These are phyloP conservation scores for Hypsibius dujardini DNA, from an alignment of 1,140 invertebrate species.

Conservation along the genomic window DNA sequence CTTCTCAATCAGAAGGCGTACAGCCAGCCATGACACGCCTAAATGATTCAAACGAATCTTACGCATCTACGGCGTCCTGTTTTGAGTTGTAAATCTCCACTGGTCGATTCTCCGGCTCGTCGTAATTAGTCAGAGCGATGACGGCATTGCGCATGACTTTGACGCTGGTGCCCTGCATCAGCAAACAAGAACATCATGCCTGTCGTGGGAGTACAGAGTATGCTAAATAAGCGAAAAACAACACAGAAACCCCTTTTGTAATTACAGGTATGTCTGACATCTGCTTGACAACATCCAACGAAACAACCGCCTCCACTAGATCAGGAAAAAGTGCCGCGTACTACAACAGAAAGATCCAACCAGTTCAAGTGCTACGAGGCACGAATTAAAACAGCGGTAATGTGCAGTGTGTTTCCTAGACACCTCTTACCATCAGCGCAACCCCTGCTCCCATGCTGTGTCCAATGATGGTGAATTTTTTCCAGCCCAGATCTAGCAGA, in stretches of 20 bases:
- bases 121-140: conserved; percentile 18
- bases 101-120: not conserved
- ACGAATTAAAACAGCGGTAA: not conserved
- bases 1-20: conserved; percentile 23
- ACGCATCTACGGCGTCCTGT: conserved; percentile 13
- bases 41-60: conserved; percentile 20
- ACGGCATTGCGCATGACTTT: conserved; percentile 24
- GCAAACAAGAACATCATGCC: too few relatives aligned
- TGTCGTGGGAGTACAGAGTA: too few relatives aligned
- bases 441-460: conserved; percentile 33
- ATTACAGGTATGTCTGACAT: conserved; percentile 17
- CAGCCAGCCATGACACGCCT: conserved; percentile 20
- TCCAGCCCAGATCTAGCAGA: conserved; percentile 52
- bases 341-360: not conserved
- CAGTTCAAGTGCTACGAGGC: not conserved
- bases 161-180: conserved; percentile 19
- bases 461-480: conserved; percentile 40
- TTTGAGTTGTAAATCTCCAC: conserved; percentile 21
- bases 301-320: conserved; percentile 37
- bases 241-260: too few relatives aligned
- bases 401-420: not conserved
- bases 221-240: too few relatives aligned
- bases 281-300: conserved; percentile 38
- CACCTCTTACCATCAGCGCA: conserved; percentile 24
- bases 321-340: conserved; percentile 32